Evolutionary conservation across 2,113 vertebrate species (phyloP).

Genomic region (Upupa epops): DNA sequence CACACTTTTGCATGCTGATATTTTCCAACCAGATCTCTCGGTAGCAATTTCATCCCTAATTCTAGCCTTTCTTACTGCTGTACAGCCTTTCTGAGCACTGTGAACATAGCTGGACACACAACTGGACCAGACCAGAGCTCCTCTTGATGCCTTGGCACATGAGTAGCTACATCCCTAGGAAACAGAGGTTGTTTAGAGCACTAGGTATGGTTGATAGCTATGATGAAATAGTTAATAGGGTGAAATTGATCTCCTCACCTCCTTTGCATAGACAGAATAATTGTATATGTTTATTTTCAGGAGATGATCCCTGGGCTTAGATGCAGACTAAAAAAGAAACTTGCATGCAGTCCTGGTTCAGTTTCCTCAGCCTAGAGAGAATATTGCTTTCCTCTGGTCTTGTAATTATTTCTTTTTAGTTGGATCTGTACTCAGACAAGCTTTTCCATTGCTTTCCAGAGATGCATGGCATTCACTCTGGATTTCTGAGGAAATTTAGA

Average conservation of each 20-base stretch:
- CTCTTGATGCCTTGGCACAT: not conserved
- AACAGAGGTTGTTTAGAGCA: not conserved
- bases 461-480: not conserved
- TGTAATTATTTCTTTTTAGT: not conserved
- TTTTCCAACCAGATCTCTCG: not conserved
- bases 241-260: not conserved
- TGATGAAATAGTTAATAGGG: not conserved
- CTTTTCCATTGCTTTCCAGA: not conserved
- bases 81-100: not conserved
- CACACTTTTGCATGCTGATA: not conserved
- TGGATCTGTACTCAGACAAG: not conserved
- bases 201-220: not conserved
- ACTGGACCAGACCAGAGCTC: not conserved
- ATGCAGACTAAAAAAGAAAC: not conserved
- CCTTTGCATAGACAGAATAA: not conserved
- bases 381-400: not conserved
- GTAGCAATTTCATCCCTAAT: not conserved
- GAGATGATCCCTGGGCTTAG: not conserved
- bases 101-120: not conserved
- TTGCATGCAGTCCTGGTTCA: not conserved
- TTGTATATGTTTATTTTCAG: not conserved
- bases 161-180: not conserved
- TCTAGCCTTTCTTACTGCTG: not conserved
- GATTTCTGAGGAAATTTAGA: not conserved
- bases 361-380: not conserved